Conservation (phyloP, 1,140 invertebrate genomes). For the Matsumurasca onukii region DNA sequence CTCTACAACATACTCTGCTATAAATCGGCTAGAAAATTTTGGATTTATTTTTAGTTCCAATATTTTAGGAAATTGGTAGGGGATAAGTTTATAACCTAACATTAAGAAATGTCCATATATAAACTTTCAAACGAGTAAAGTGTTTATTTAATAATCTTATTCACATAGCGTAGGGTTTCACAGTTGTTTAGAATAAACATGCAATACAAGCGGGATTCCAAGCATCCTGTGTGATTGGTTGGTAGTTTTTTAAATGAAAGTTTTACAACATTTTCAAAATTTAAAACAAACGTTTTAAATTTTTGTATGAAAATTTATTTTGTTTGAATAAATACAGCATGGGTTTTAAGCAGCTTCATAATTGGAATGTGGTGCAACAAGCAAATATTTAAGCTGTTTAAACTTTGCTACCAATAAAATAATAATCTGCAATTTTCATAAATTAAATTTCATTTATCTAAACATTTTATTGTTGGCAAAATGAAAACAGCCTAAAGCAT, state of each 20-base stretch:
- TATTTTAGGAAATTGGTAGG: too few relatives aligned
- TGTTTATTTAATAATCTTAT: too few relatives aligned
- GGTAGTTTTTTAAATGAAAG: not conserved
- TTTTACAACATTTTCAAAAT: not conserved
- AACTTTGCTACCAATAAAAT: not conserved
- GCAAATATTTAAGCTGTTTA: not conserved
- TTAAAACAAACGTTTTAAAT: not conserved
- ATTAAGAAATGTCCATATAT: too few relatives aligned
- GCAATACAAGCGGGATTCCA: too few relatives aligned
- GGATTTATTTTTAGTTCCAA: too few relatives aligned
- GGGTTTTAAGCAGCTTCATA: conserved; percentile 16
- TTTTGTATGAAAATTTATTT: not conserved
- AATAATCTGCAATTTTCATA: not conserved
- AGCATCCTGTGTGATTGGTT: too few relatives aligned
- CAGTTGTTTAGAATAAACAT: too few relatives aligned
- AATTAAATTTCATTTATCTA: not conserved
- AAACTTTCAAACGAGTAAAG: too few relatives aligned
- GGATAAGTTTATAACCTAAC: too few relatives aligned
- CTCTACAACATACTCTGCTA: too few relatives aligned
- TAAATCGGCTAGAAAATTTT: too few relatives aligned
- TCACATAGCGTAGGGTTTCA: too few relatives aligned
- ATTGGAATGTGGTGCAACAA: conserved; percentile 17
- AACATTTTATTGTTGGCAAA: not conserved
- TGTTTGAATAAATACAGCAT: conserved; percentile 13
- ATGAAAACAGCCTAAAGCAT: conserved; percentile 1